phyloP scores from a whole-genome alignment of 2,797 vertebrate species.

The Enteromius afrohamiltoni region DNA sequence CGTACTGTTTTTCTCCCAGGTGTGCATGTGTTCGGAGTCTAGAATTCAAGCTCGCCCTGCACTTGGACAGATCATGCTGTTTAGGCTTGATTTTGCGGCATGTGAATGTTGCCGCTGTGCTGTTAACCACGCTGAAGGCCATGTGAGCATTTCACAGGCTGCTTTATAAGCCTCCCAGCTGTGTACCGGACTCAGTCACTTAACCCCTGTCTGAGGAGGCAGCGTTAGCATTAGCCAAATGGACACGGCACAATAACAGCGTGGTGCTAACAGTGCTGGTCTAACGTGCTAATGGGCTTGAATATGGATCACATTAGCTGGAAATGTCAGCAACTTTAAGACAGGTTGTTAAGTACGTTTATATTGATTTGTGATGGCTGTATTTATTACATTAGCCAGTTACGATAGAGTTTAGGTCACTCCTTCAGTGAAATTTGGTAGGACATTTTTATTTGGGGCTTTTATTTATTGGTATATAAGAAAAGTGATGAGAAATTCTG shows the following conservation, averaged over 20 bases:
- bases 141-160: slow-evolving; percentile 37
- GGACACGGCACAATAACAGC: slow-evolving; percentile 48
- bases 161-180: slow-evolving; percentile 48
- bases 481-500: neutral
- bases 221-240: slow-evolving; percentile 57
- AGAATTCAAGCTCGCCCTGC: neutral
- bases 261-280: slow-evolving; percentile 48
- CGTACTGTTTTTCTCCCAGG: neutral
- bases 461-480: neutral
- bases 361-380: slow-evolving; percentile 61
- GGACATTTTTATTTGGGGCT: neutral
- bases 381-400: slow-evolving; percentile 57
- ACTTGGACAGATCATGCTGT: slow-evolving; percentile 29
- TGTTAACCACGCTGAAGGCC: slow-evolving; percentile 13
- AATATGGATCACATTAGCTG: slow-evolving; percentile 61
- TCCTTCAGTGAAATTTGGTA: slow-evolving; percentile 31
- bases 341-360: slow-evolving; percentile 57
- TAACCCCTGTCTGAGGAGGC: slow-evolving; percentile 44
- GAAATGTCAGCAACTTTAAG: slow-evolving; percentile 59
- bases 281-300: slow-evolving; percentile 60
- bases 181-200: slow-evolving; percentile 41
- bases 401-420: slow-evolving; percentile 48
- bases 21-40: neutral
- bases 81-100: slow-evolving; percentile 25
- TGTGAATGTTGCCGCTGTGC: neutral